Evolutionary conservation across 2,797 vertebrate genomes (phyloP).

Genomic region (Cyprinodon diabolis): DNA sequence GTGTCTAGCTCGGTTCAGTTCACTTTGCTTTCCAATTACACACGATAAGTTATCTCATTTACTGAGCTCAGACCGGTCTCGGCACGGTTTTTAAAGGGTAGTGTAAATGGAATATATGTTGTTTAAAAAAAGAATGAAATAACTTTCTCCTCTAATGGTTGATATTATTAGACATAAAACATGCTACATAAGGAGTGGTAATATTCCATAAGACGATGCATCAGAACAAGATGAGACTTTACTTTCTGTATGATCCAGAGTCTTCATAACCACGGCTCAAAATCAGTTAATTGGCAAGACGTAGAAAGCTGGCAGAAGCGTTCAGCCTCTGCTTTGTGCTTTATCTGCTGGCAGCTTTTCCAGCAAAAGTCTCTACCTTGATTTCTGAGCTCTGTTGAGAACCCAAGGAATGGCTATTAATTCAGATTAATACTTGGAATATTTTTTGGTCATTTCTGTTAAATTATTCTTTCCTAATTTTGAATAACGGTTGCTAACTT

Average conservation of each 20-base stretch:
- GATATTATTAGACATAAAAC: background rate
- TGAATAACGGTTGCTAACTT: too few species aligned
- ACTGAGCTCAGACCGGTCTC: too few species aligned
- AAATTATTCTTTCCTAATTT: background rate
- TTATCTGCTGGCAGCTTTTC: constrained; percentile 61
- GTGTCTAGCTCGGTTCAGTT: too few species aligned
- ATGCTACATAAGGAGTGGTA: background rate
- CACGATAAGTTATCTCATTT: too few species aligned
- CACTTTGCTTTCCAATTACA: too few species aligned
- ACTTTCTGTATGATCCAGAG: background rate
- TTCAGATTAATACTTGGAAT: constrained; percentile 32
- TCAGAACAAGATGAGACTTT: background rate
- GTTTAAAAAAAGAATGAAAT: too few species aligned
- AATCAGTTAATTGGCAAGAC: constrained; percentile 70
- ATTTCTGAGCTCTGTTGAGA: background rate
- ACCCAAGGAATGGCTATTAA: constrained; percentile 4
- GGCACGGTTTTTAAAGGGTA: too few species aligned
- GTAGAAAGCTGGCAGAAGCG: constrained; percentile 55
- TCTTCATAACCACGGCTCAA: constrained; percentile 30
- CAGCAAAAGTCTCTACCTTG: background rate
- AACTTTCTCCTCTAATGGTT: too few species aligned
- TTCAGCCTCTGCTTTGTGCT: constrained; percentile 51
- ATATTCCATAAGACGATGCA: background rate
- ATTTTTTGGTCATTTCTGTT: background rate
- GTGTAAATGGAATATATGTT: too few species aligned